Percentiles rank a stretch among this genome's conserved stretches.
phyloP scores from a whole-genome alignment of 2,888 invertebrate species.

The Ennomos erosarius region DNA sequence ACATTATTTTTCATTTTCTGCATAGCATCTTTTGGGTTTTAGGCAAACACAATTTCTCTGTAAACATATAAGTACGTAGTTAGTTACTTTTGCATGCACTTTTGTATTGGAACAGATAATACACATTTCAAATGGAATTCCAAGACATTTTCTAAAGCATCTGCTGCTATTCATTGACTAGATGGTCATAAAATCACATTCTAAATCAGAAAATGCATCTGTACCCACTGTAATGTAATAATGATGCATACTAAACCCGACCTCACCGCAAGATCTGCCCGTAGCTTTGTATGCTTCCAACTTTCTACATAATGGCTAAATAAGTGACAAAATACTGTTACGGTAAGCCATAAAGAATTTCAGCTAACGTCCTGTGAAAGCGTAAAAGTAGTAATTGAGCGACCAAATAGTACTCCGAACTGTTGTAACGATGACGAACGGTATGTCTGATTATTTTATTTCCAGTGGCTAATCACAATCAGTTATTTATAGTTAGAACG shows the following conservation, averaged over 20 bases:
- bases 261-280: slow-evolving; percentile 32
- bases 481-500: too few species aligned
- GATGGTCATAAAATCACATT: neutral
- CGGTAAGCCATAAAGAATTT: slow-evolving; percentile 12
- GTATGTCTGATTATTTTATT: neutral
- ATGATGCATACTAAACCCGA: slow-evolving; percentile 9
- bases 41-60: slow-evolving; percentile 5
- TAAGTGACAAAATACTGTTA: slow-evolving; percentile 38
- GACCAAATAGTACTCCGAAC: neutral
- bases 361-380: slow-evolving; percentile 22
- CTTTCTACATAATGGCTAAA: slow-evolving; percentile 49
- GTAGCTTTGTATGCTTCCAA: slow-evolving; percentile 41
- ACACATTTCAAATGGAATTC: too few species aligned
- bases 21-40: slow-evolving; percentile 2
- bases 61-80: too few species aligned
- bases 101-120: too few species aligned
- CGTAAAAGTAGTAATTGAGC: slow-evolving; percentile 7
- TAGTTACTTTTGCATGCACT: neutral
- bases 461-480: too few species aligned
- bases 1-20: neutral
- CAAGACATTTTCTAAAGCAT: too few species aligned
- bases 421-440: slow-evolving; percentile 5
- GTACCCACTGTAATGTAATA: slow-evolving; percentile 1
- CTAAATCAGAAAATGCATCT: slow-evolving; percentile 1
- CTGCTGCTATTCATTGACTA: neutral